A percentile compares a stretch with the other conserved stretches of the same genome.
Conservation (phyloP, 2,113 vertebrate species). For the Arenaria interpres region DNA sequence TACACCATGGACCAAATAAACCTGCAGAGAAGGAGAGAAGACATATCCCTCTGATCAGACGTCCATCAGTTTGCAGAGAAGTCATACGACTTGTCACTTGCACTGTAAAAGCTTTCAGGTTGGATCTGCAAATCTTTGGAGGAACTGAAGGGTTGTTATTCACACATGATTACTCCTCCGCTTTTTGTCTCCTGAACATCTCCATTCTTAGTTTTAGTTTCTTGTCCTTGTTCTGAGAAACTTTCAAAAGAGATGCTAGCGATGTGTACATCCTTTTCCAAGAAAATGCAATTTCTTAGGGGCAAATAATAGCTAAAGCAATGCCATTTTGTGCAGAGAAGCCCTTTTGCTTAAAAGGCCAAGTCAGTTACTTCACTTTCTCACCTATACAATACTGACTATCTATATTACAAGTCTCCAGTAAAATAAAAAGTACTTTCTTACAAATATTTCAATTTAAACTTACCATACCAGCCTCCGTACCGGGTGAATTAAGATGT, state of each 20-base stretch:
- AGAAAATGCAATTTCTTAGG: neutral
- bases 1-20: conserved; percentile 83
- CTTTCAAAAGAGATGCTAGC: neutral
- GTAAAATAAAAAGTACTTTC: neutral
- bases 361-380: neutral
- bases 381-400: neutral
- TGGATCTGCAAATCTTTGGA: neutral
- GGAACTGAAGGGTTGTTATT: neutral
- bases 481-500: conserved; percentile 79
- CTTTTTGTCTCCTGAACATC: neutral
- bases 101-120: neutral
- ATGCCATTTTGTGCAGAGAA: neutral
- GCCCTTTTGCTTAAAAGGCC: neutral
- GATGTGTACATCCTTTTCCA: neutral
- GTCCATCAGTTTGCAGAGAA: neutral
- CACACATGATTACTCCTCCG: neutral
- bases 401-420: neutral
- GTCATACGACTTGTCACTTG: neutral
- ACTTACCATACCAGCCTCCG: conserved; percentile 84
- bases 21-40: conserved; percentile 62
- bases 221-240: neutral
- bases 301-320: neutral
- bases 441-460: neutral
- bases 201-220: neutral
- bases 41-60: neutral